Evolutionary conservation across 2,888 invertebrate genomes (phyloP), one percentile per base, ranked within the genome.

Genomic region (Perithous albicinctus): DNA sequence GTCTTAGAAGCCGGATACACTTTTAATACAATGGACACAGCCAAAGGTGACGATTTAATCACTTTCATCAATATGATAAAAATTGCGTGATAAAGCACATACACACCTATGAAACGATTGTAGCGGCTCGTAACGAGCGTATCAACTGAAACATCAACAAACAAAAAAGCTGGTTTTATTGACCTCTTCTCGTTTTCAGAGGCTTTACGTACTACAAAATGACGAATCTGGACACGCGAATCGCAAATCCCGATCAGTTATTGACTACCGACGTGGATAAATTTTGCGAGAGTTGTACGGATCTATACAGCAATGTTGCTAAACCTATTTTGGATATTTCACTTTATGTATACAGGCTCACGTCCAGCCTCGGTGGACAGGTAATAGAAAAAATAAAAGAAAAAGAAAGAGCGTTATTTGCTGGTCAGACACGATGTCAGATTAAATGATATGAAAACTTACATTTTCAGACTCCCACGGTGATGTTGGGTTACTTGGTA

Each of bases 161-260:
- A n/a, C n/a, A 35, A 63, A 46, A 35, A 64, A 61, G 43, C 38
- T 61, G 35, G 76, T 48, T 79, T 59, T 75, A 26, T 70, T 73
- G 29, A 29, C 32, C 32, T n/a, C 54, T 54, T 54, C n/a, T 75
- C 89, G n/a, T n/a, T 92, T 91, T 3, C 93, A 97, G 97, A 90
- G 97, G 98, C 70, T 98, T 97, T 93, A 99, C 99, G 2, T 99
- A 98, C 93, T 99, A 99, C 93, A 97, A 98, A 94, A 98, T 99
- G 95, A 96, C 96, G 81, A 99, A 99, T 93, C 93, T 99, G 88
- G 99, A 99, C 93, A 98, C 97, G 90, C 95, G 99, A 90, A 98
- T 99, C 93, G 95, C 98, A 10, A 99, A 99, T 93, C 97, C 98
- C 0, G 99, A 99, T 93, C 99, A 99, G 92, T 94, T 99, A 63